A percentile compares a stretch with the other conserved stretches of the same genome.
Evolutionary conservation across 2,113 vertebrate genomes (phyloP).

Genomic region (Telmatochromis sp.): DNA sequence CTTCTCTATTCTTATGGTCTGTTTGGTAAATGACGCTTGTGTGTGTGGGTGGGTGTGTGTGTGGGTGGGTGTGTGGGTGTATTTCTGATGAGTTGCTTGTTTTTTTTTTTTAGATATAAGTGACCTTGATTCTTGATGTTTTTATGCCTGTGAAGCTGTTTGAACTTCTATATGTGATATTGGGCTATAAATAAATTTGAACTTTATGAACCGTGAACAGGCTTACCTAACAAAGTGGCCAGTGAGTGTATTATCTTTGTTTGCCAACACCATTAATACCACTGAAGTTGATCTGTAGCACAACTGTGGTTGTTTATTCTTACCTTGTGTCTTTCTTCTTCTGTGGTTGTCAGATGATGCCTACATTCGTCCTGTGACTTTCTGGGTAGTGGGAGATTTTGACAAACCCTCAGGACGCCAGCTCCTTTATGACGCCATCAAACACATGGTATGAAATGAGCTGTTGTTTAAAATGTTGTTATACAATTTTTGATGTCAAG

Average conservation of each 20-base stretch:
- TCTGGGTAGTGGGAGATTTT: slow-evolving; percentile 97
- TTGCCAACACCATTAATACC: not conserved
- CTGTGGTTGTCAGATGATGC: slow-evolving; percentile 78
- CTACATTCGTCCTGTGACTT: slow-evolving; percentile 91
- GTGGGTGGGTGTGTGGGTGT: not conserved
- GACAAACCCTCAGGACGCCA: slow-evolving; percentile 87
- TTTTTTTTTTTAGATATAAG: not conserved
- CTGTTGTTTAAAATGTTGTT: not conserved
- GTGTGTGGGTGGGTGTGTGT: not conserved
- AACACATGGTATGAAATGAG: slow-evolving; percentile 81
- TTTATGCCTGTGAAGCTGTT: not conserved
- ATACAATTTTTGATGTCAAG: not conserved
- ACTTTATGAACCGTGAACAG: not conserved
- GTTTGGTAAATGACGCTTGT: not conserved
- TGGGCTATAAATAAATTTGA: not conserved
- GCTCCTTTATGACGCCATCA: slow-evolving; percentile 91
- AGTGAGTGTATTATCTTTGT: not conserved
- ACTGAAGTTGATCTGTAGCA: not conserved
- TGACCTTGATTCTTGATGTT: not conserved
- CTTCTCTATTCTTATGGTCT: not conserved
- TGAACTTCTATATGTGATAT: not conserved
- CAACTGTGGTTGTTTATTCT: not conserved
- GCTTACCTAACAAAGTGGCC: not conserved
- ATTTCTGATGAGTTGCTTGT: not conserved
- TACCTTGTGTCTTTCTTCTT: not conserved